These are phyloP conservation scores for Watsonalla binaria DNA, from an alignment of 2,888 invertebrate species.

Conservation along the genomic window DNA sequence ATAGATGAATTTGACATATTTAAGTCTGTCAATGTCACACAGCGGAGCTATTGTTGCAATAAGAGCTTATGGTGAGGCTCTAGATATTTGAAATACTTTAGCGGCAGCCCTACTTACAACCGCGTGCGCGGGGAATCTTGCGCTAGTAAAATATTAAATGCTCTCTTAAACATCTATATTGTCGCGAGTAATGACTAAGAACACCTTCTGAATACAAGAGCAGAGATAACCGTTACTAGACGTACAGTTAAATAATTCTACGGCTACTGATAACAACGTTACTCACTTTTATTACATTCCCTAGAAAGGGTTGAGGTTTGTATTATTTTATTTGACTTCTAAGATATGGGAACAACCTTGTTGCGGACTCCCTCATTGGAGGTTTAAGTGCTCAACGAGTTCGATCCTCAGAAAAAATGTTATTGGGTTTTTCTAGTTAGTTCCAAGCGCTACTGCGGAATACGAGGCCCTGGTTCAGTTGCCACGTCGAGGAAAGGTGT, in stretches of 20 bases:
- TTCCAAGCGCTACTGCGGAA: no score
- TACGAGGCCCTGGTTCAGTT: no score
- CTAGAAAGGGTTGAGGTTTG: neutral
- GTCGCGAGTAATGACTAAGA: slow-evolving; percentile 64
- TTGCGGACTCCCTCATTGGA: no score
- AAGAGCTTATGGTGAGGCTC: no score
- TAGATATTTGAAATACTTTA: neutral
- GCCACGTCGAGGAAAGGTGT: no score
- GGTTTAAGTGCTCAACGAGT: neutral
- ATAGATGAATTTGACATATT: no score
- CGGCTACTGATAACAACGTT: slow-evolving; percentile 2
- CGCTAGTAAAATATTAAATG: slow-evolving; percentile 70
- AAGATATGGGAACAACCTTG: neutral
- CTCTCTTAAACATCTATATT: slow-evolving; percentile 70
- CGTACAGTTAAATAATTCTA: slow-evolving; percentile 20
- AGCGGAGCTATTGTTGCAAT: no score
- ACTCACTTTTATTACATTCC: slow-evolving; percentile 7
- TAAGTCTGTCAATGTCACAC: no score
- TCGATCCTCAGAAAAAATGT: no score
- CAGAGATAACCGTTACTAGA: slow-evolving; percentile 29
- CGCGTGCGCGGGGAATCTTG: slow-evolving; percentile 56
- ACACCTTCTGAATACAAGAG: slow-evolving; percentile 74
- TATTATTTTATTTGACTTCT: neutral
- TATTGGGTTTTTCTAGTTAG: no score
- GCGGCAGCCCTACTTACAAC: slow-evolving; percentile 36